Evolutionary conservation across 2,113 vertebrate species (phyloP).

Genomic region (Takifugu bimaculatus): DNA sequence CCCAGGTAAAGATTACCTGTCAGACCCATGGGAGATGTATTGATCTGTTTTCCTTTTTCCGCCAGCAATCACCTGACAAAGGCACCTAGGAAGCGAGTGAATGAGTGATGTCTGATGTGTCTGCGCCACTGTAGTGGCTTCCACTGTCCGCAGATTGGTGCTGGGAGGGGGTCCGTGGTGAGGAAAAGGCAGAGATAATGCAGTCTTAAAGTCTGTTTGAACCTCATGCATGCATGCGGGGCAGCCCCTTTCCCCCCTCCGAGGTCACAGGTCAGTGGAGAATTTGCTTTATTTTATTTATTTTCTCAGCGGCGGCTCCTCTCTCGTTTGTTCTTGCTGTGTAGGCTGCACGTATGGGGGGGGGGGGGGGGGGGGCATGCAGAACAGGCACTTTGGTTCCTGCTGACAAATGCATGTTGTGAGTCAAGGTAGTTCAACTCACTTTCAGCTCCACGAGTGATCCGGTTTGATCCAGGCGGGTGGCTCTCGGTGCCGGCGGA

Average conservation of each 20-base stretch:
- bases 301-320: neutral
- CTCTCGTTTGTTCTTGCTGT: slow-evolving; percentile 50
- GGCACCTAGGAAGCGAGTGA: slow-evolving; percentile 75
- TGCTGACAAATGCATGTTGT: slow-evolving; percentile 61
- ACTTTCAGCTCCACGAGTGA: slow-evolving; percentile 45
- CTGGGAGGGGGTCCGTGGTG: neutral
- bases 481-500: slow-evolving; percentile 18
- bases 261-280: slow-evolving; percentile 53
- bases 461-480: slow-evolving; percentile 13
- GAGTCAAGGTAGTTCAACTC: slow-evolving; percentile 49
- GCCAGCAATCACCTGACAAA: slow-evolving; percentile 83
- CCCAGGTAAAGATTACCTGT: slow-evolving; percentile 83
- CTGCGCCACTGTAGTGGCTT: slow-evolving; percentile 50
- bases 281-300: slow-evolving; percentile 22
- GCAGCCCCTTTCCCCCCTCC: slow-evolving; percentile 18
- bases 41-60: slow-evolving; percentile 84
- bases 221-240: slow-evolving; percentile 62
- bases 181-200: slow-evolving; percentile 59
- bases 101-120: slow-evolving; percentile 75
- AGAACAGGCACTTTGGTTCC: slow-evolving; percentile 50
- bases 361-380: slow-evolving; percentile 38
- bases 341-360: slow-evolving; percentile 25
- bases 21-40: slow-evolving; percentile 81
- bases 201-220: slow-evolving; percentile 75
- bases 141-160: slow-evolving; percentile 66